phyloP scores from a whole-genome alignment of 2,113 vertebrate species.

The Epinephelus moara region DNA sequence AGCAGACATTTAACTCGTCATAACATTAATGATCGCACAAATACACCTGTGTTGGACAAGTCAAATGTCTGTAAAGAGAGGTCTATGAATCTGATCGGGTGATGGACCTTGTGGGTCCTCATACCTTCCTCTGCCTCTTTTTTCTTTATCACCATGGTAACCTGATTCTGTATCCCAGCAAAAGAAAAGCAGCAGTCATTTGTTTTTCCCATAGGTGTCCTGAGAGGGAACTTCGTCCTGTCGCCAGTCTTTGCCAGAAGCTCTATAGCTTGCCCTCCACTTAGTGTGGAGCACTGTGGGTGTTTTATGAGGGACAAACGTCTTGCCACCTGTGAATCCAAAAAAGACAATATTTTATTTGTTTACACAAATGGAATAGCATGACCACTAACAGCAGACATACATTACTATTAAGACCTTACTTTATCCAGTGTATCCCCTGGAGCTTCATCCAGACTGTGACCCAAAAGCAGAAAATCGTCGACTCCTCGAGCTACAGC shows the following conservation, averaged over 20 bases:
- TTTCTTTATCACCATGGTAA: constrained; percentile 80
- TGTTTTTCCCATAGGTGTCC: constrained; percentile 85
- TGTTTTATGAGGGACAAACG: constrained; percentile 90
- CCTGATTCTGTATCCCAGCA: constrained; percentile 86
- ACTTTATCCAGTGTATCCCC: constrained; percentile 97
- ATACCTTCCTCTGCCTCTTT: constrained; percentile 93
- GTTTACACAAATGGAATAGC: background rate
- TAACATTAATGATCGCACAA: background rate
- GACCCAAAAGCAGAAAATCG: constrained; percentile 94
- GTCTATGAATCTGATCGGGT: background rate
- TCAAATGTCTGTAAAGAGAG: background rate
- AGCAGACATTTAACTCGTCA: background rate
- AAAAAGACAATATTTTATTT: background rate
- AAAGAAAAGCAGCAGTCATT: constrained; percentile 95
- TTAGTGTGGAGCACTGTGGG: constrained; percentile 86
- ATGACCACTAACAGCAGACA: background rate
- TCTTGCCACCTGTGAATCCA: constrained; percentile 88
- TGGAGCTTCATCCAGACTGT: constrained; percentile 90
- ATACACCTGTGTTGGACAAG: background rate
- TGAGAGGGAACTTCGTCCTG: constrained; percentile 78
- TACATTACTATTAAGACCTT: background rate
- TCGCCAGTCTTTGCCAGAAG: constrained; percentile 88
- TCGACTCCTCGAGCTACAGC: constrained; percentile 90
- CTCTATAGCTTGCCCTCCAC: constrained; percentile 94
- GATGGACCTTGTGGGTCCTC: background rate